Conservation (phyloP, 1,140 invertebrate genomes). For the Cotesia chilonis region DNA sequence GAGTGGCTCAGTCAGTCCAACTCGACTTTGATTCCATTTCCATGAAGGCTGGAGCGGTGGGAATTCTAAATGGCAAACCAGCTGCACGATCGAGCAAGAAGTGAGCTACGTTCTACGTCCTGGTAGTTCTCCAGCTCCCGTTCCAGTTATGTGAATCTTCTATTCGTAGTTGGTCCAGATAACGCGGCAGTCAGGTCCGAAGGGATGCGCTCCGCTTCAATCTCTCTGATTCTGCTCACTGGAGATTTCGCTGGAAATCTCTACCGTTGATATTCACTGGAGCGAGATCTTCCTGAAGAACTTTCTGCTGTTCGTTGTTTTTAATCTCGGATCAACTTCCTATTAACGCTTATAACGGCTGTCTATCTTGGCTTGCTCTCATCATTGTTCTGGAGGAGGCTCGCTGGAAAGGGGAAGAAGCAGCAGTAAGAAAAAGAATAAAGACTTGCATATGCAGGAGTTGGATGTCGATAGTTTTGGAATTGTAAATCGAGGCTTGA, state of each 20-base stretch:
- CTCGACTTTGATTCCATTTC: slow-evolving; percentile 28
- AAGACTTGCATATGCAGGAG: slow-evolving; percentile 33
- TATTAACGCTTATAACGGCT: slow-evolving; percentile 4
- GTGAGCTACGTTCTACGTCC: too few relatives aligned
- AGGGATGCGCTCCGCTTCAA: slow-evolving; percentile 14
- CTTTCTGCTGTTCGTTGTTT: not conserved
- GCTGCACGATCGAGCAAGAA: not conserved
- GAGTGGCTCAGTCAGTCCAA: not conserved
- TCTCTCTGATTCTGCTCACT: not conserved
- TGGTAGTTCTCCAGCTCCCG: too few relatives aligned
- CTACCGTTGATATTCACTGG: slow-evolving; percentile 13
- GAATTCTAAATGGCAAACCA: slow-evolving; percentile 13
- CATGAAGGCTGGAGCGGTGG: not conserved
- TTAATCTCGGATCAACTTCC: not conserved
- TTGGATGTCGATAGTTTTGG: slow-evolving; percentile 23
- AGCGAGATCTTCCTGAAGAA: not conserved
- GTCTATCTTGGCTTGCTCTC: too few relatives aligned
- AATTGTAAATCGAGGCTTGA: slow-evolving; percentile 20
- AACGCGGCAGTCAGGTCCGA: slow-evolving; percentile 16
- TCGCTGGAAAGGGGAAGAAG: slow-evolving; percentile 9
- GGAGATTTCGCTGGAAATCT: not conserved
- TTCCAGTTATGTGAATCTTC: not conserved
- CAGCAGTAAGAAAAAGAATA: not conserved
- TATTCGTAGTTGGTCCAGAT: not conserved
- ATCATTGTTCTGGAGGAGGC: too few relatives aligned